A percentile compares a stretch with the other conserved stretches of the same genome.
phyloP scores from a whole-genome alignment of 2,888 invertebrate genomes.

The Pedicia rivosa region DNA sequence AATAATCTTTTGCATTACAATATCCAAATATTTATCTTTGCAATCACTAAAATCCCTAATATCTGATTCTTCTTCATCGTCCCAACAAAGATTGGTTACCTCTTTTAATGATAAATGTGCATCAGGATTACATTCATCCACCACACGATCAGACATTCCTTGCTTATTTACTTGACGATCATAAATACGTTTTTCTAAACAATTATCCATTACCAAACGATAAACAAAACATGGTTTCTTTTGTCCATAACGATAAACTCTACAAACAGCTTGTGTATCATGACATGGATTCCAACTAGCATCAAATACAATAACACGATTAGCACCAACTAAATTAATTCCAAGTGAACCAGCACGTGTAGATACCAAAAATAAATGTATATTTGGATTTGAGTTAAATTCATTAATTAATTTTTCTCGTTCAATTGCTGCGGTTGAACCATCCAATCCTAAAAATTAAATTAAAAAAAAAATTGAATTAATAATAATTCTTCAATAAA shows the following conservation, averaged over 20 bases:
- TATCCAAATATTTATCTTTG: conserved; percentile 62
- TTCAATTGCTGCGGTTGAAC: conserved; percentile 86
- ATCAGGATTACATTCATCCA: conserved; percentile 96
- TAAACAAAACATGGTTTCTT: conserved; percentile 90
- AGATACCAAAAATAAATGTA: conserved; percentile 87
- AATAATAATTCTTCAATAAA: no score
- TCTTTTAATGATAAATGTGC: conserved; percentile 82
- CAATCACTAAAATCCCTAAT: conserved; percentile 54
- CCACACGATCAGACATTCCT: conserved; percentile 95
- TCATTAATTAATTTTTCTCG: conserved; percentile 92
- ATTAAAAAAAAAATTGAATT: no score
- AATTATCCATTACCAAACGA: conserved; percentile 91
- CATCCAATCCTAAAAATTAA: conserved; percentile 60
- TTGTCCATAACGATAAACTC: conserved; percentile 90
- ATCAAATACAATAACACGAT: conserved; percentile 92
- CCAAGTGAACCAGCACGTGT: conserved; percentile 94
- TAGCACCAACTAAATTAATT: conserved; percentile 94
- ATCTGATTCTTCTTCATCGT: conserved; percentile 73
- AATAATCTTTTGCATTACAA: conserved; percentile 60
- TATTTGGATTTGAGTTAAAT: conserved; percentile 77
- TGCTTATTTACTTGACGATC: conserved; percentile 97
- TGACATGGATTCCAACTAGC: conserved; percentile 99
- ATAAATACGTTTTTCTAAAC: conserved; percentile 94
- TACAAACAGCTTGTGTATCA: conserved; percentile 92
- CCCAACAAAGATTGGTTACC: conserved; percentile 76